Percentiles rank a stretch among this genome's conserved stretches.
Conservation (phyloP, 2,797 vertebrate genomes). For the Gallinago solitaria region DNA sequence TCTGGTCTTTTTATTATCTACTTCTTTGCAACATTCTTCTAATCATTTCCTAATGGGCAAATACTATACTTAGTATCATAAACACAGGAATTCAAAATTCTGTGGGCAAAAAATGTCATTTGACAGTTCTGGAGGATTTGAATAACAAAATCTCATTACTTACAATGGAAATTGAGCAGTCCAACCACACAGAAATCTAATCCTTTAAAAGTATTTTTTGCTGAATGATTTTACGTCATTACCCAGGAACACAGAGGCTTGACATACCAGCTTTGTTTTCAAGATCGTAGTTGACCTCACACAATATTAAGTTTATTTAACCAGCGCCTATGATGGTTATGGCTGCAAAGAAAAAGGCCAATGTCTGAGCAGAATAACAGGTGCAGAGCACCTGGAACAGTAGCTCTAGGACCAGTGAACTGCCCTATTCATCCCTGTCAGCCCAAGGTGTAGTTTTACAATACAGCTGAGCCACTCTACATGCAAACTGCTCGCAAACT, state of each 20-base stretch:
- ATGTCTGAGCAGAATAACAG: slow-evolving; percentile 19
- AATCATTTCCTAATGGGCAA: not conserved
- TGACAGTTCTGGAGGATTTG: not conserved
- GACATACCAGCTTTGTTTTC: not conserved
- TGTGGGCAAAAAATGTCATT: not conserved
- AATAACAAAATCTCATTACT: not conserved
- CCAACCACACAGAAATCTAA: not conserved
- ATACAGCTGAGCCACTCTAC: not conserved
- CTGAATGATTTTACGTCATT: not conserved
- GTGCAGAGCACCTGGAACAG: slow-evolving; percentile 43
- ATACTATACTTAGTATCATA: not conserved
- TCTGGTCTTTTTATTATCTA: not conserved
- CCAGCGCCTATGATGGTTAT: not conserved
- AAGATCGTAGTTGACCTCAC: not conserved
- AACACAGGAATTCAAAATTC: not conserved
- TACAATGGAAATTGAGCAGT: not conserved
- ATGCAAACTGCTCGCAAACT: not conserved
- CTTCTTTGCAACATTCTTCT: not conserved
- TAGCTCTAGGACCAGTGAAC: not conserved
- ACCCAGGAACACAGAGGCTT: not conserved
- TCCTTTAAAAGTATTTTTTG: not conserved
- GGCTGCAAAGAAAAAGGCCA: not conserved
- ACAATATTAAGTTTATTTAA: not conserved
- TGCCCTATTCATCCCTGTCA: not conserved
- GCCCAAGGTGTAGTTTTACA: not conserved